These are phyloP conservation scores for Tapera naevia DNA, from an alignment of 2,797 vertebrate species.

Conservation along the genomic window DNA sequence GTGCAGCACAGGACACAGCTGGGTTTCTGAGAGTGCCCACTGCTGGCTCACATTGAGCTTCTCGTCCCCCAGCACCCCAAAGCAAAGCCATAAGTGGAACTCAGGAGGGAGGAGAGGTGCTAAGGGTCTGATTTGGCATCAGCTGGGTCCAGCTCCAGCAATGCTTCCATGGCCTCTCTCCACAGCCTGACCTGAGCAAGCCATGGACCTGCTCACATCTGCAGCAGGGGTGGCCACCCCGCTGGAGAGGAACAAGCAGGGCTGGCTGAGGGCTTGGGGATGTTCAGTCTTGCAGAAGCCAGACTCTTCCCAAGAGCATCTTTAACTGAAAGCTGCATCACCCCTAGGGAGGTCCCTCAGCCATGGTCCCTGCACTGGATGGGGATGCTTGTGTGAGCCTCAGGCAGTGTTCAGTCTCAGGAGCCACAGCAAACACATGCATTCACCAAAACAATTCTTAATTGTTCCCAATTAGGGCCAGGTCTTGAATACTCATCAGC, in stretches of 20 bases:
- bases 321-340: neutral
- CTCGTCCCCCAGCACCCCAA: no score
- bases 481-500: slow-evolving; percentile 14
- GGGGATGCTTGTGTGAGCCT: neutral
- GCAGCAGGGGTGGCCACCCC: accelerated
- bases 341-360: neutral
- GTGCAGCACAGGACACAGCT: no score
- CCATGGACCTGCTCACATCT: neutral
- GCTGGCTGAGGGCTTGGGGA: neutral
- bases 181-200: neutral
- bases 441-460: neutral
- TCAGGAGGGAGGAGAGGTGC: neutral
- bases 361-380: accelerated
- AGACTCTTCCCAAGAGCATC: neutral
- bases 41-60: no score
- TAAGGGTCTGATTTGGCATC: accelerated
- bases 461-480: neutral
- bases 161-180: neutral
- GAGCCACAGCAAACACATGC: neutral
- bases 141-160: neutral
- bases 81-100: accelerated
- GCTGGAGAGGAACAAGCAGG: neutral
- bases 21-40: no score
- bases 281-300: no score
- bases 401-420: neutral